Evolutionary conservation across 2,888 invertebrate genomes (phyloP), one percentile per base, ranked within the genome.

Genomic region (Vanessa cardui): DNA sequence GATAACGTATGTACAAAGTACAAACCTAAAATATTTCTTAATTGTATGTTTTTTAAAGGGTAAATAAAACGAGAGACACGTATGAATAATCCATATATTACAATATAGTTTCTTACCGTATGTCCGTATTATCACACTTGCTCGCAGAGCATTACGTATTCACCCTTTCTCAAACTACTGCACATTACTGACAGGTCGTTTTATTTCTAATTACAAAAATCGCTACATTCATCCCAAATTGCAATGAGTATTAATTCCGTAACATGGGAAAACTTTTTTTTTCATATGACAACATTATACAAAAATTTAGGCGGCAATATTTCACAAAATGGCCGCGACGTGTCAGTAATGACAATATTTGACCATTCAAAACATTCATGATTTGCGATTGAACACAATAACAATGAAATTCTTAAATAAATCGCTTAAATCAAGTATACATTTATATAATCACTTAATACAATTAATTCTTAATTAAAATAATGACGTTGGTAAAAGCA

Each of bases 61-160:
- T 31, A 64, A 69, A 69, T 65, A 52, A 69, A 69, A 69, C 58
- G 9, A 39, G 21, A 47, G 26, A n/a, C 4, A 26, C 52, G 50
- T 69, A 69, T 66, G 64, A 69, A 71, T 69, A 71, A 61, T 66
- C 66, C 44, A 69, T 71, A 69, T 71, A 71, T 69, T 69, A 69
- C 69, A 71, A 66, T 69, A 71, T 71, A 69, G 61, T 69, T 62
- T 68, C 60, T 44, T 69, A 66, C 54, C 58, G 62, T 71, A 69
- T 61, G 63, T 69, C 62, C 69, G 50, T 71, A 62, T 65, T 69
- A 71, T 71, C 71, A 71, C 71, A 69, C 71, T 66, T 49, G 70
- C 64, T 67, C 67, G 26, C 6, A 20, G 69, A 69, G 66, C 70
- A 16, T 63, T 56, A 62, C 65, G 46, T 61, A 58, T 58, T 33